These are phyloP conservation scores for Shargacucullia verbasci DNA, from an alignment of 2,888 invertebrate species.

Conservation along the genomic window DNA sequence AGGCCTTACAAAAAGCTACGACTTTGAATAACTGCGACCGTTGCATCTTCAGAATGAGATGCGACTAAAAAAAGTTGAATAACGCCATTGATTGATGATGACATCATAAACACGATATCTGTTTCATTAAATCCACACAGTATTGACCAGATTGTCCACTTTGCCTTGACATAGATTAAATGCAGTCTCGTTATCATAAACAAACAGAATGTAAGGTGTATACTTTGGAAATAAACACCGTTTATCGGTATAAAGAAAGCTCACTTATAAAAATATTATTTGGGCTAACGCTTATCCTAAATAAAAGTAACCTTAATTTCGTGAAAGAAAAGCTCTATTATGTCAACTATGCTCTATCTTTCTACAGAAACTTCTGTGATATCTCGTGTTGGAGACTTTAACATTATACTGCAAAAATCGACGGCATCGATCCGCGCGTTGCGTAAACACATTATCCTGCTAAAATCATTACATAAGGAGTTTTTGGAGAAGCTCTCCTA, in stretches of 20 bases:
- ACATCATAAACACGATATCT: constrained; percentile 30
- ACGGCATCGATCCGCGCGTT: constrained; percentile 11
- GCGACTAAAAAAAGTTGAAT: constrained; percentile 3
- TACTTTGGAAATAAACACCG: background rate
- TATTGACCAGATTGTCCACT: constrained; percentile 6
- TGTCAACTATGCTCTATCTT: too few relatives aligned
- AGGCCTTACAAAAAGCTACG: too few relatives aligned
- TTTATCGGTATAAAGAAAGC: background rate
- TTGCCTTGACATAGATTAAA: constrained; percentile 44
- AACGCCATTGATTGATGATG: constrained; percentile 24
- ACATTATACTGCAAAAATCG: constrained; percentile 13
- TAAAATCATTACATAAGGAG: constrained; percentile 6
- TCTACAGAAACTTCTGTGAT: too few relatives aligned
- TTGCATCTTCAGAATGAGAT: too few relatives aligned
- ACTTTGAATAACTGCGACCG: too few relatives aligned
- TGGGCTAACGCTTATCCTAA: too few relatives aligned
- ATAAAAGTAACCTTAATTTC: too few relatives aligned
- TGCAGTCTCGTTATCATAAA: constrained; percentile 25
- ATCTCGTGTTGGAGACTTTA: background rate
- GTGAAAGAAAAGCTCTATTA: too few relatives aligned
- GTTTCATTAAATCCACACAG: constrained; percentile 16
- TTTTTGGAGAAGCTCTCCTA: constrained; percentile 1
- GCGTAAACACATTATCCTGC: constrained; percentile 13
- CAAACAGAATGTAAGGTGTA: constrained; percentile 34
- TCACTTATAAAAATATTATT: too few relatives aligned